These are phyloP conservation scores for Pterocles orientalis DNA, from an alignment of 2,113 vertebrate species.

Conservation along the genomic window DNA sequence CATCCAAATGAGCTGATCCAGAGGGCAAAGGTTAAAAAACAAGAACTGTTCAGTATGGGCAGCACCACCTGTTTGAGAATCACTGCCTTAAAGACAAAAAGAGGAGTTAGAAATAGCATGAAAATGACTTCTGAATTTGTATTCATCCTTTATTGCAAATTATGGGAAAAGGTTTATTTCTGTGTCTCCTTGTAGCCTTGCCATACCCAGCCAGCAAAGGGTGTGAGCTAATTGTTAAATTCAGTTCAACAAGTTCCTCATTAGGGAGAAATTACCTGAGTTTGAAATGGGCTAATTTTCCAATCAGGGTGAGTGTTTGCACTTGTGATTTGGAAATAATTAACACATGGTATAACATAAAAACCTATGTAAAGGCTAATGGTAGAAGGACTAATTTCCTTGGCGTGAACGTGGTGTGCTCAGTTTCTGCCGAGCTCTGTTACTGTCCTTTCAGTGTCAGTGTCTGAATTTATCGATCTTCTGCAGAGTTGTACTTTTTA, in stretches of 20 bases:
- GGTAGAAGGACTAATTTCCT: constrained; percentile 62
- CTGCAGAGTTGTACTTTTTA: background rate
- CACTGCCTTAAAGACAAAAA: background rate
- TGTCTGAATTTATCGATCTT: background rate
- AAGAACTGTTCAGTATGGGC: background rate
- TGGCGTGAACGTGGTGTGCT: background rate
- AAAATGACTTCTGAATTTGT: background rate
- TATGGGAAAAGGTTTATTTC: background rate
- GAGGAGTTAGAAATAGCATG: background rate
- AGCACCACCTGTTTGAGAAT: background rate
- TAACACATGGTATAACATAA: constrained; percentile 79
- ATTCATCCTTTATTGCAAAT: background rate
- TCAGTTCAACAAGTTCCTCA: constrained; percentile 85
- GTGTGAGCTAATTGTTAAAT: constrained; percentile 83
- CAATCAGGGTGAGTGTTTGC: constrained; percentile 85
- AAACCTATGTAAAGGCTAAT: constrained; percentile 74
- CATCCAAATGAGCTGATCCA: background rate
- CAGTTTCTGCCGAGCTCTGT: background rate
- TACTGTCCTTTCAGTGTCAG: background rate
- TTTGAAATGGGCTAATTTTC: constrained; percentile 85
- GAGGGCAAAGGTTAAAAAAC: background rate
- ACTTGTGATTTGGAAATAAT: constrained; percentile 85
- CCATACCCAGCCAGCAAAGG: constrained; percentile 69
- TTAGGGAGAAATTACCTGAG: constrained; percentile 82
- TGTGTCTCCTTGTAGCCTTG: background rate